These are phyloP conservation scores for Apodemia zela DNA, from an alignment of 2,888 invertebrate species.

Conservation along the genomic window DNA sequence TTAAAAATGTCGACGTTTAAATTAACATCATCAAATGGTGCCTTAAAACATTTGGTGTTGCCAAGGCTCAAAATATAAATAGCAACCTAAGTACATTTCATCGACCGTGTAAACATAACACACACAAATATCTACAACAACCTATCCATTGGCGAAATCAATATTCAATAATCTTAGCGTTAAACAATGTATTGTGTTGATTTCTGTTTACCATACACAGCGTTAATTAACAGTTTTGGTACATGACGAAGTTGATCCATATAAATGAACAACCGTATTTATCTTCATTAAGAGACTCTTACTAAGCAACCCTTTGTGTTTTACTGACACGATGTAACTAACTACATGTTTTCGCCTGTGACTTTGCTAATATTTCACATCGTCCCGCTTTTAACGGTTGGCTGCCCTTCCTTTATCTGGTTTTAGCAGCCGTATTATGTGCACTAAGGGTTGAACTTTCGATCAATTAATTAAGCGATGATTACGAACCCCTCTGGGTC, in stretches of 20 bases:
- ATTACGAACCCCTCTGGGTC: conserved; percentile 61
- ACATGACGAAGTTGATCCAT: conserved; percentile 59
- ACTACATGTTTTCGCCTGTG: conserved; percentile 69
- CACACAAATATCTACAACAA: neutral
- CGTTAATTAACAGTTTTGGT: conserved; percentile 50
- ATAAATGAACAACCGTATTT: conserved; percentile 74
- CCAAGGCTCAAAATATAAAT: no score
- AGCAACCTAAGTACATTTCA: no score
- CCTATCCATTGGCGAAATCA: neutral
- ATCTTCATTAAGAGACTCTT: conserved; percentile 77
- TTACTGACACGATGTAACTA: conserved; percentile 66
- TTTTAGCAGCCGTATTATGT: conserved; percentile 70
- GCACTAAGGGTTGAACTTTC: conserved; percentile 72
- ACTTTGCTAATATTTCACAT: conserved; percentile 77
- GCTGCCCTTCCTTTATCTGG: conserved; percentile 70
- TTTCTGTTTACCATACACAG: conserved; percentile 18
- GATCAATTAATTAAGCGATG: conserved; percentile 77
- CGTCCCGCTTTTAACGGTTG: conserved; percentile 68
- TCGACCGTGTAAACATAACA: no score
- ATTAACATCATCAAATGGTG: no score
- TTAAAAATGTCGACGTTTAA: no score
- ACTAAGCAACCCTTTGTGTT: conserved; percentile 74
- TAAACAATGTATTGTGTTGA: conserved; percentile 3
- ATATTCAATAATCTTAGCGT: neutral
- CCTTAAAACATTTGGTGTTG: no score